phyloP scores from a whole-genome alignment of 2,113 vertebrate species.

The Pangasianodon hypophthalmus region DNA sequence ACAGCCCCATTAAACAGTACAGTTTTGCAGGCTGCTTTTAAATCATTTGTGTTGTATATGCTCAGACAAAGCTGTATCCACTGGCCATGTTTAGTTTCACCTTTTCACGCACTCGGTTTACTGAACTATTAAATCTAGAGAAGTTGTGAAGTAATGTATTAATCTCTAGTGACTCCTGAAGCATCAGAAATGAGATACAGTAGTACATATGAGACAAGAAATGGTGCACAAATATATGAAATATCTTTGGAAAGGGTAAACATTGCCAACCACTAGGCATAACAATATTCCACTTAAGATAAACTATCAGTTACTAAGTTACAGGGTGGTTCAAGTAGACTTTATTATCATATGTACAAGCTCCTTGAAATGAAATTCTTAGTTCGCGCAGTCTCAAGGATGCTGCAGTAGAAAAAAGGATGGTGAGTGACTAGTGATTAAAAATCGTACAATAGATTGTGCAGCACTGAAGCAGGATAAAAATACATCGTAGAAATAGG shows the following conservation, averaged over 20 bases:
- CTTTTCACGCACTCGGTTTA: not conserved
- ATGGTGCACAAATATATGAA: not conserved
- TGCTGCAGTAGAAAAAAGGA: not conserved
- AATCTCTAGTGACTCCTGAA: not conserved
- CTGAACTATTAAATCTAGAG: constrained; percentile 5
- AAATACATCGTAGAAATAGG: not conserved
- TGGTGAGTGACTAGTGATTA: not conserved
- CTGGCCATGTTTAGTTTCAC: not conserved
- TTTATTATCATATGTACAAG: not conserved
- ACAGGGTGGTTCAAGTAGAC: not conserved
- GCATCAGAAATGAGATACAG: constrained; percentile 2
- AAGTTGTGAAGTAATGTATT: not conserved
- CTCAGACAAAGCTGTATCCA: not conserved
- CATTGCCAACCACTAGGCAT: too few species aligned
- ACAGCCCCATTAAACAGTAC: not conserved
- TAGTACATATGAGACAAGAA: too few species aligned
- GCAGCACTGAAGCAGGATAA: not conserved
- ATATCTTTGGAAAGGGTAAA: not conserved
- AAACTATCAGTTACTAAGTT: not conserved
- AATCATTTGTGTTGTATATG: not conserved
- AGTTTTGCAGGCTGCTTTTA: not conserved
- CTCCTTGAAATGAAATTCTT: not conserved
- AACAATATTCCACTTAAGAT: not conserved
- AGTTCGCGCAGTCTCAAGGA: not conserved
- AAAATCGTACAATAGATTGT: not conserved